Evolutionary conservation across 2,888 invertebrate species (phyloP), one percentile per base, ranked within the genome.

Genomic region (Leucania comma): DNA sequence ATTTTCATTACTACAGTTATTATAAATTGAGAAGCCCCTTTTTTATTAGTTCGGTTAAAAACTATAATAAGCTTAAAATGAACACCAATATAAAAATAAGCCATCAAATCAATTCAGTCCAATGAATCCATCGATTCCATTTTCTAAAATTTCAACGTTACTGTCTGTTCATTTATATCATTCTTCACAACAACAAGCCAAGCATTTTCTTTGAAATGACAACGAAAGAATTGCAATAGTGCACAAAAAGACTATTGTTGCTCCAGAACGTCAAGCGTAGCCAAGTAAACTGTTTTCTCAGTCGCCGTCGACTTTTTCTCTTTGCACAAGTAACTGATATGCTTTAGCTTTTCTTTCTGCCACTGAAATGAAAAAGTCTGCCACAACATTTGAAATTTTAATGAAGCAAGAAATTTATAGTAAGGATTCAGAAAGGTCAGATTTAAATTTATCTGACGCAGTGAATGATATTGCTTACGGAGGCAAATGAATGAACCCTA

Each of bases 281-380:
- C 77, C 70, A 77, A 78, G 77, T 81, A 77, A 78, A 78, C 78
- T 62, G 77, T 69, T 77, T 76, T 54, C 64, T 38, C 62, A 57
- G 70, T 70, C 53, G 71, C 46, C 29, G 59, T 22, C 42, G 82
- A 81, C 71, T 77, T 70, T 58, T 77, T 77, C 70, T 78, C 61
- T 81, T 77, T 77, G 82, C 64, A 12, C 71, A 81, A 78, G 82
- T 78, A 78, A 78, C 77, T 77, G 70, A 77, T 81, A 81, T 50
- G 50, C 76, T 80, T 77, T 77, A 77, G 82, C 57, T 69, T 80
- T 81, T 69, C 59, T 77, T 81, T 64, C 56, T 50, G 29, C 32
- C 35, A 12, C n/a, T 69, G 32, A 65, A 78, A 78, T 77, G 53
- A 65, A 70, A 71, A 65, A 69, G 48, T 60, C 70, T 56, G 68